These are phyloP conservation scores for Charadrius vociferus DNA, from an alignment of 2,113 vertebrate species.

Conservation along the genomic window DNA sequence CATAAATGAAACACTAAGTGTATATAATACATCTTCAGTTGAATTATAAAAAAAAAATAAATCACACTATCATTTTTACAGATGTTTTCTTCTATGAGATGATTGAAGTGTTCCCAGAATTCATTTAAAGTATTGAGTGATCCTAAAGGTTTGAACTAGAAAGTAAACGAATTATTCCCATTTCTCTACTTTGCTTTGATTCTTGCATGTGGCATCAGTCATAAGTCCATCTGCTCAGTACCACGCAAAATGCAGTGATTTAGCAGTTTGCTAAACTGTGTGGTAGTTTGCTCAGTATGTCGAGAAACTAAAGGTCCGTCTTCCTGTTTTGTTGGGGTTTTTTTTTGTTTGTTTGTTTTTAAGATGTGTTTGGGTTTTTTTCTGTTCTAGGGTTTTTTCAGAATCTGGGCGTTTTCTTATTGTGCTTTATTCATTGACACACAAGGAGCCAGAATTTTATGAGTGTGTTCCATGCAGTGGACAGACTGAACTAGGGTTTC, in stretches of 20 bases:
- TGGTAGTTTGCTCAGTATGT: not conserved
- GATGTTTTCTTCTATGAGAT: not conserved
- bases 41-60: not conserved
- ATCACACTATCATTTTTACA: not conserved
- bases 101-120: not conserved
- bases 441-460: slow-evolving; percentile 91
- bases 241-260: not conserved
- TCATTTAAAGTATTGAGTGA: not conserved
- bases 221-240: not conserved
- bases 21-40: not conserved
- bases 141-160: not conserved
- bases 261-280: not conserved
- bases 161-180: not conserved
- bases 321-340: not conserved
- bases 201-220: not conserved
- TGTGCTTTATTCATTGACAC: slow-evolving; percentile 86
- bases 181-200: not conserved
- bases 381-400: slow-evolving; percentile 81
- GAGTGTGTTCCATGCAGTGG: slow-evolving; percentile 78
- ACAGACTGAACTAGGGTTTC: slow-evolving; percentile 79
- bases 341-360: not conserved
- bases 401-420: slow-evolving; percentile 87
- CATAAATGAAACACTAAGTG: not conserved
- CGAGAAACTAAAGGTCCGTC: not conserved
- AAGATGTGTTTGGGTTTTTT: not conserved